Evolutionary conservation across 2,113 vertebrate genomes (phyloP).

Genomic region (Cephalopholis sonnerati): DNA sequence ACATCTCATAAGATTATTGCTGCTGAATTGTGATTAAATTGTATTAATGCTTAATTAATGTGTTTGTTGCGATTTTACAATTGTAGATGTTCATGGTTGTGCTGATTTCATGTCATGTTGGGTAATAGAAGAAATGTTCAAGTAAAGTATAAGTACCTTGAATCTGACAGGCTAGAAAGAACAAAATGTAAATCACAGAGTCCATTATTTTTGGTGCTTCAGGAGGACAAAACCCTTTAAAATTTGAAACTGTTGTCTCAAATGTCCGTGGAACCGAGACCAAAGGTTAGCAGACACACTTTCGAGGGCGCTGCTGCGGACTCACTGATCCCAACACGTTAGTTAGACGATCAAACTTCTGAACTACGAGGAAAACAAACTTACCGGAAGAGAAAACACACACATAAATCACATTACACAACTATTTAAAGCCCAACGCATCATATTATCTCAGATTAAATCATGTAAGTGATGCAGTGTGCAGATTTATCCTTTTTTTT

Average conservation of each 20-base stretch:
- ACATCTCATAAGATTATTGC: too few relatives aligned
- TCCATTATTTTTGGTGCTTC: too few relatives aligned
- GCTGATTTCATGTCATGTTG: too few relatives aligned
- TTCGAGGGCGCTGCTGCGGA: neutral
- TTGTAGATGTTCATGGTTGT: too few relatives aligned
- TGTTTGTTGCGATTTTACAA: too few relatives aligned
- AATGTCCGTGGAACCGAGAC: neutral
- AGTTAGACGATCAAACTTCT: slow-evolving; percentile 7
- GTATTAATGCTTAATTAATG: too few relatives aligned
- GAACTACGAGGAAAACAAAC: neutral
- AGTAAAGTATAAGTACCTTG: too few relatives aligned
- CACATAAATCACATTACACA: fast-evolving
- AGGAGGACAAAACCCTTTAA: neutral
- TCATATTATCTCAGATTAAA: fast-evolving
- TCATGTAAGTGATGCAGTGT: fast-evolving
- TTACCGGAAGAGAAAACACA: fast-evolving
- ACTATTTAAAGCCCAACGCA: fast-evolving
- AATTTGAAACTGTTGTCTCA: neutral
- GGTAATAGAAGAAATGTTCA: too few relatives aligned
- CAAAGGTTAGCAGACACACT: neutral
- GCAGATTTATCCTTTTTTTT: neutral
- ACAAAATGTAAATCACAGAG: too few relatives aligned
- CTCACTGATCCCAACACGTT: neutral
- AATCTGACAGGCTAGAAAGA: too few relatives aligned
- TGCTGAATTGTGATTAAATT: too few relatives aligned